Evolutionary conservation across 2,888 invertebrate genomes (phyloP).

Genomic region (Drosophila setosimentum): DNA sequence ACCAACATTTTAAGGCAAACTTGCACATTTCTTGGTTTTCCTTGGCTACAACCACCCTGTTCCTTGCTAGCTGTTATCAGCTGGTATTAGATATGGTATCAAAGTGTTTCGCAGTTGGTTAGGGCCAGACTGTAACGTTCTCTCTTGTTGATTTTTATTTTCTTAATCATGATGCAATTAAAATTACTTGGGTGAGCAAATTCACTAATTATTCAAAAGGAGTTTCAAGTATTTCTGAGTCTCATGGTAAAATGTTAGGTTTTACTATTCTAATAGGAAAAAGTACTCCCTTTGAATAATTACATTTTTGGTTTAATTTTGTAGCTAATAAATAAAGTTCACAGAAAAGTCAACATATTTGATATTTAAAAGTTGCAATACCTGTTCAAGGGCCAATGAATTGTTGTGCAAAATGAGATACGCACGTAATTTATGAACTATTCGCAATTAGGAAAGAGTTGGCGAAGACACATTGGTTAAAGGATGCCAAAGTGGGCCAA

Average conservation of each 20-base stretch:
- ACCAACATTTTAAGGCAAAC: too few relatives aligned
- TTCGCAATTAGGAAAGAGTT: slow-evolving; percentile 4
- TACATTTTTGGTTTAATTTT: neutral
- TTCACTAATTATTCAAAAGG: neutral
- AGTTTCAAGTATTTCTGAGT: neutral
- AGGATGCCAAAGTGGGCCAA: neutral
- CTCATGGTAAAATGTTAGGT: neutral
- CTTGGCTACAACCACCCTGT: too few relatives aligned
- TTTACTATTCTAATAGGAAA: neutral
- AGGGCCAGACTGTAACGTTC: too few relatives aligned
- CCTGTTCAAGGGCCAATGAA: neutral
- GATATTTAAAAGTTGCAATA: neutral
- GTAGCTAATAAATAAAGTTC: neutral
- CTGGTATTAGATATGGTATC: too few relatives aligned
- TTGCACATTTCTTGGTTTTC: too few relatives aligned
- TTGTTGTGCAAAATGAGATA: slow-evolving; percentile 7
- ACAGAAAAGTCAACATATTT: neutral
- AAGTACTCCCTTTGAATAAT: neutral
- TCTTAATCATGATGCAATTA: neutral
- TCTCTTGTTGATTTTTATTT: too few relatives aligned
- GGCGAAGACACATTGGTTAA: slow-evolving; percentile 1
- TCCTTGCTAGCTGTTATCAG: too few relatives aligned
- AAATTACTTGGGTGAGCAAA: neutral
- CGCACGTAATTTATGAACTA: slow-evolving; percentile 45
- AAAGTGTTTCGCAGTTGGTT: too few relatives aligned